Base-by-base conservation (phyloP, 2,113 vertebrate species). In the Aptenodytes forsteri region DNA sequence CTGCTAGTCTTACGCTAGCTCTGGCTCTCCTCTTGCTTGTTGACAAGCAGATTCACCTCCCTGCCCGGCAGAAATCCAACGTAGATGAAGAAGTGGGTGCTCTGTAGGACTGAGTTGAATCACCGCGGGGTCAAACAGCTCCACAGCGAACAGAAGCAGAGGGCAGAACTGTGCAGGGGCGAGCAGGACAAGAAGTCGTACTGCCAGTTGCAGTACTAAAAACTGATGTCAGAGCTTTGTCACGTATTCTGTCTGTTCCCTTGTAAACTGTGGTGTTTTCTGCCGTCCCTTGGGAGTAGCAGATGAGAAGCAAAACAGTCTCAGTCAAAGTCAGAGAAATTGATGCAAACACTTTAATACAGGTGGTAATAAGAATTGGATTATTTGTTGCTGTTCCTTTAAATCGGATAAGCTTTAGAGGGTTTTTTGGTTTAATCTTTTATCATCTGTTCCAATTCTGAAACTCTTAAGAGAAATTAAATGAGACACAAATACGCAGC, bases 221-320 rank as follows among this genome's bases (percentile, higher is more conserved):
- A 56, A 69, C 23, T 47, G 44, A 18, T 44, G 34, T 52, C 90
- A 91, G 61, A 36, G 47, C 44, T 67, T n/a, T 15, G 54, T 47
- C 5, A 2, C 5, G 0, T 47, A 7, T 54, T 71, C 52, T 62
- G 40, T 38, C 50, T 55, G 23, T 83, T 54, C 44, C 50, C 32
- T 65, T 58, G 65, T 71, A 55, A 40, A 42, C 34, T n/a, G 5
- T 25, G 17, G 4, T 40, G 11, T 38, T 78, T 75, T 46, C 38
- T 42, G 0, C 34, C 2, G 1, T 32, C n/a, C 29, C 3, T 64
- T n/a, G 71, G 44, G n/a, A 86, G 22, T 8, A 30, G 58, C 49
- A 77, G 76, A 26, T 26, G 73, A 58, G 34, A 49, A 73, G 27
- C 50, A 75, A 54, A 89, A 58, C 23, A 72, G 2, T 55, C 66